These are phyloP conservation scores for Pseudorectes ferrugineus DNA, from an alignment of 2,113 vertebrate species.

Conservation along the genomic window DNA sequence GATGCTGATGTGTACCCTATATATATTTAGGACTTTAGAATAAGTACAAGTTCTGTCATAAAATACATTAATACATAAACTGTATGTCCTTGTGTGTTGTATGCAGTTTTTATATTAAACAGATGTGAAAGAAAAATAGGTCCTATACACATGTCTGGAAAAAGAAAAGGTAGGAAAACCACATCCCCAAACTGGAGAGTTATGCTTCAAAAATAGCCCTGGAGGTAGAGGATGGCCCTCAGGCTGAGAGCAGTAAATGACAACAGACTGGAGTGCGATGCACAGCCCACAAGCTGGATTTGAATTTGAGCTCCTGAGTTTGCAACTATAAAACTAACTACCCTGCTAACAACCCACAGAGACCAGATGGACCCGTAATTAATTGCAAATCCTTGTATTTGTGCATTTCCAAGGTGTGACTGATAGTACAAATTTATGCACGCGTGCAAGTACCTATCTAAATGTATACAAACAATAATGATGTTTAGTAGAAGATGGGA, in stretches of 20 bases:
- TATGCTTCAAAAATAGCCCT: neutral
- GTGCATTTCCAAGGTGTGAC: neutral
- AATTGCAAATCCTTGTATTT: neutral
- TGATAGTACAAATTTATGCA: neutral
- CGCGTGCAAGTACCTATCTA: neutral
- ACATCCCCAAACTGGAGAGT: neutral
- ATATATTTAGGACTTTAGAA: neutral
- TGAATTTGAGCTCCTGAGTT: neutral
- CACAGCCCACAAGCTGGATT: neutral
- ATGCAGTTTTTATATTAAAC: neutral
- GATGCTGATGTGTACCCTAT: neutral
- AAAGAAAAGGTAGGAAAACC: neutral
- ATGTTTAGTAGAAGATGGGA: neutral
- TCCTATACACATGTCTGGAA: neutral
- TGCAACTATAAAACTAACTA: neutral
- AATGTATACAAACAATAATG: neutral
- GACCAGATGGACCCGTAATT: slow-evolving; percentile 41
- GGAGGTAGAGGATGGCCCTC: neutral
- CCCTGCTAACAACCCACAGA: slow-evolving; percentile 17
- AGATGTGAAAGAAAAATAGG: neutral
- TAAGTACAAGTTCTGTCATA: neutral
- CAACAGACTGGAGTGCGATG: neutral
- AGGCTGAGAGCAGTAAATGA: neutral
- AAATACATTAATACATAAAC: neutral
- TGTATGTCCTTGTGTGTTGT: neutral